These are phyloP conservation scores for Gymnocheta viridis DNA, from an alignment of 2,888 invertebrate genomes.

Conservation along the genomic window DNA sequence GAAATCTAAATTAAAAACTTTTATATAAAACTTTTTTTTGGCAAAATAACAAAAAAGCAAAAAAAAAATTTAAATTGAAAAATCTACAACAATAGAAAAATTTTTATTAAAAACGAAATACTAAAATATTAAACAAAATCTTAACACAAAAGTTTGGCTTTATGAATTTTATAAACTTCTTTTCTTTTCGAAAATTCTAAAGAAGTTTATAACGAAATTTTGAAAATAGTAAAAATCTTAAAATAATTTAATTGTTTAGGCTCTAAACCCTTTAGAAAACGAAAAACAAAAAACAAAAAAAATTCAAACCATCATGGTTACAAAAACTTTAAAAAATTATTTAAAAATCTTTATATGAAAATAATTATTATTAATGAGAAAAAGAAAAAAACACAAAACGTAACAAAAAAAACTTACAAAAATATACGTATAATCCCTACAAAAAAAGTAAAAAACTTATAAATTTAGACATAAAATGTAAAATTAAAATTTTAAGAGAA, in stretches of 20 bases:
- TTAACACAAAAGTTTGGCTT: conserved; percentile 62
- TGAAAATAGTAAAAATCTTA: conserved; percentile 67
- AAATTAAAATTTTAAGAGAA: conserved; percentile 65
- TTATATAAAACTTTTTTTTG: conserved; percentile 28
- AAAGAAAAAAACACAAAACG: conserved; percentile 8
- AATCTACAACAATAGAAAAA: conserved; percentile 61
- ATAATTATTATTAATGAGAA: conserved; percentile 44
- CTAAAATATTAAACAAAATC: conserved; percentile 15
- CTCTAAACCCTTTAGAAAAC: conserved; percentile 65
- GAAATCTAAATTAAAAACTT: conserved; percentile 33
- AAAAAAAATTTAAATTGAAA: conserved; percentile 48
- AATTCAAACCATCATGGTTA: conserved; percentile 50
- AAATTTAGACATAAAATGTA: conserved; percentile 71
- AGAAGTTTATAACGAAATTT: conserved; percentile 65
- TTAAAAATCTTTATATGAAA: conserved; percentile 44
- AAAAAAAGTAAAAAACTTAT: conserved; percentile 59
- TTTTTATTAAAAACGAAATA: conserved; percentile 44
- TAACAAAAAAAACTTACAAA: conserved; percentile 53
- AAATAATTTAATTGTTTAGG: conserved; percentile 69
- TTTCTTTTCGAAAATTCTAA: conserved; percentile 11
- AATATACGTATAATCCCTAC: conserved; percentile 64
- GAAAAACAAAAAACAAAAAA: conserved; percentile 50
- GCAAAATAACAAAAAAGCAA: conserved; percentile 35
- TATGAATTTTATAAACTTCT: conserved; percentile 64
- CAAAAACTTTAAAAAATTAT: conserved; percentile 50